Base-by-base conservation (phyloP, 2,113 vertebrate genomes). In the Rana temporaria region DNA sequence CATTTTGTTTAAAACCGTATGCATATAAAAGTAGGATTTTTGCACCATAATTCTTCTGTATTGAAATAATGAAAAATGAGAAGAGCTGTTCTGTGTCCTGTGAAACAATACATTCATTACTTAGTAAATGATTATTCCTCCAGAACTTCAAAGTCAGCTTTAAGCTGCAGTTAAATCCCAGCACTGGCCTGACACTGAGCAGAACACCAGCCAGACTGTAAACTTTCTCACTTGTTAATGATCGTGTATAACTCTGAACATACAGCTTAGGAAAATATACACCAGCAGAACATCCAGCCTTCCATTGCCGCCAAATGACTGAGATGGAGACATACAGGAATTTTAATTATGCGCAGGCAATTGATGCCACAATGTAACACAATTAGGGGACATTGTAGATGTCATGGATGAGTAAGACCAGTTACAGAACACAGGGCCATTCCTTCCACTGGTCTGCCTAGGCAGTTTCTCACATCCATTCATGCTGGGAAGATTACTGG, bases 401-500 rank as follows among this genome's bases (percentile, higher is more conserved):
- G 63, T 55, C 22, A 24, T 59, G n/a, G 57, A 76, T 63, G 73
- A 76, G 55, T 18, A 73, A n/a, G 24, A 30, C 38, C 34, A 42
- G 66, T 26, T 8, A 32, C 65, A 56, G 26, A 57, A 24, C 32
- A 20, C 30, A 9, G 62, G 1, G 18, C 66, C 19, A 57, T 66
- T 52, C 71, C 26, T 42, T n/a, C 1, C 48, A 17, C 38, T 64
- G 15, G 14, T 63, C 20, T 8, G 22, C 55, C 80, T 73, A 32
- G 42, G 32, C 19, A 14, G 24, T 14, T 73, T 48, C 65, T 73
- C 22, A 55, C 59, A 68, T 32, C 53, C 72, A 82, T 68, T 67
- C 53, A 76, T 24, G 20, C 38, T 30, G 19, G n/a, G 30, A 62
- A 76, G 81, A 76, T 82, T 82, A 82, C 71, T 15, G 7, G 34